phyloP scores from a whole-genome alignment of 2,797 vertebrate species.

The Xiphorhynchus erythropygius region DNA sequence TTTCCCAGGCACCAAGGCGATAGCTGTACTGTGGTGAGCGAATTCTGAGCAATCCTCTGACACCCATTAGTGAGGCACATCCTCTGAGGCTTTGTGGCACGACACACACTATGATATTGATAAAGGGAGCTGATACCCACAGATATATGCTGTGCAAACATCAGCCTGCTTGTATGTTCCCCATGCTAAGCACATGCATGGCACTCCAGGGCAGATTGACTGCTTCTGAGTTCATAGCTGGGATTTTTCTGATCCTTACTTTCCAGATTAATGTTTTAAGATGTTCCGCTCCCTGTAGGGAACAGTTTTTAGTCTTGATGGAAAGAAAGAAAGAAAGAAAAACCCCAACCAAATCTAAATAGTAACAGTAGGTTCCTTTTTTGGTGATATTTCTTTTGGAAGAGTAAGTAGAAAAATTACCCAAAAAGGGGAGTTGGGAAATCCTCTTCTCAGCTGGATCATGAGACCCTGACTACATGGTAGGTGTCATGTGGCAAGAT shows the following conservation, averaged over 20 bases:
- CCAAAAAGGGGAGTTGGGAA: not conserved
- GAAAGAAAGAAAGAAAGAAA: not conserved
- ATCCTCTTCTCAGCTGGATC: not conserved
- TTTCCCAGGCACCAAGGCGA: not conserved
- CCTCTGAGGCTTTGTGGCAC: not conserved
- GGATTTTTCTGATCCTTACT: slow-evolving; percentile 18
- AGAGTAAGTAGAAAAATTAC: not conserved
- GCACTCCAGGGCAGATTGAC: not conserved
- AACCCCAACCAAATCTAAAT: not conserved
- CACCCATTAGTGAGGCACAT: not conserved
- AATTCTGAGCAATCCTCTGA: not conserved
- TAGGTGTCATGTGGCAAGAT: not conserved
- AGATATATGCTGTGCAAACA: not conserved
- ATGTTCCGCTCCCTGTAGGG: not conserved
- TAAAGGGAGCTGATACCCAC: not conserved
- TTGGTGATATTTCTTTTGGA: not conserved
- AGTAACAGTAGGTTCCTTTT: not conserved
- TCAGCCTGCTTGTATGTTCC: not conserved
- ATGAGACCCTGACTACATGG: not conserved
- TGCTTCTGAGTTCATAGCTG: not conserved
- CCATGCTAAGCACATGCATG: not conserved
- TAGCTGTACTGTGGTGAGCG: not conserved
- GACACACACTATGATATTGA: not conserved
- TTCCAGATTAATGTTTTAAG: not conserved
- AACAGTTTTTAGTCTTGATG: not conserved